These are phyloP conservation scores for Drosophila jambulina DNA, from an alignment of 1,140 invertebrate genomes.

Conservation along the genomic window DNA sequence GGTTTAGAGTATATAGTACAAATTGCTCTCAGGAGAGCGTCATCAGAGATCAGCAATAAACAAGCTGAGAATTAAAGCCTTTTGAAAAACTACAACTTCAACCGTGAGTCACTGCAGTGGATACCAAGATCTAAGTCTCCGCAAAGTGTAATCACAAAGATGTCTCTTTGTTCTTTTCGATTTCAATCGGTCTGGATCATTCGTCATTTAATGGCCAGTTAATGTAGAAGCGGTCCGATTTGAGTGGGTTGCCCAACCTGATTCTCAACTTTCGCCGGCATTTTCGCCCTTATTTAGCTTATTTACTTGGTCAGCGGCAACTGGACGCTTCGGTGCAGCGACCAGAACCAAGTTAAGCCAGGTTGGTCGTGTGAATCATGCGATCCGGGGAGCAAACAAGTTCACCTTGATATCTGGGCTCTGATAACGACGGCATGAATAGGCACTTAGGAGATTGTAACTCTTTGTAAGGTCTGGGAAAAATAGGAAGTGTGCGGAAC, in stretches of 20 bases:
- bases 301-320: constrained; percentile 9
- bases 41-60: not conserved
- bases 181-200: not conserved
- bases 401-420: constrained; percentile 15
- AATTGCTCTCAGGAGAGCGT: not conserved
- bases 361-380: constrained; percentile 29
- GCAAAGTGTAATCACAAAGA: constrained; percentile 24
- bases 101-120: constrained; percentile 11
- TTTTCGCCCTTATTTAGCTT: constrained; percentile 45
- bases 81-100: not conserved
- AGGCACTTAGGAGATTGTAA: constrained; percentile 38
- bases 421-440: constrained; percentile 65
- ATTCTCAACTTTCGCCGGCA: constrained; percentile 71
- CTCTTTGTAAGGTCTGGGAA: constrained; percentile 10
- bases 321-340: constrained; percentile 42
- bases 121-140: not conserved
- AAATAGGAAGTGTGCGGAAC: constrained; percentile 21
- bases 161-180: constrained; percentile 33
- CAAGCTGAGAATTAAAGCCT: not conserved
- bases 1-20: not conserved
- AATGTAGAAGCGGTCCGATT: not conserved
- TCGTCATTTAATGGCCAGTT: constrained; percentile 7
- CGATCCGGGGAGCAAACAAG: constrained; percentile 24
- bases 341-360: constrained; percentile 34
- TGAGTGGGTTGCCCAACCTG: constrained; percentile 56